A percentile compares a stretch with the other conserved stretches of the same genome.
Evolutionary conservation across 2,797 vertebrate genomes (phyloP).

Genomic region (Taenioides sp.): DNA sequence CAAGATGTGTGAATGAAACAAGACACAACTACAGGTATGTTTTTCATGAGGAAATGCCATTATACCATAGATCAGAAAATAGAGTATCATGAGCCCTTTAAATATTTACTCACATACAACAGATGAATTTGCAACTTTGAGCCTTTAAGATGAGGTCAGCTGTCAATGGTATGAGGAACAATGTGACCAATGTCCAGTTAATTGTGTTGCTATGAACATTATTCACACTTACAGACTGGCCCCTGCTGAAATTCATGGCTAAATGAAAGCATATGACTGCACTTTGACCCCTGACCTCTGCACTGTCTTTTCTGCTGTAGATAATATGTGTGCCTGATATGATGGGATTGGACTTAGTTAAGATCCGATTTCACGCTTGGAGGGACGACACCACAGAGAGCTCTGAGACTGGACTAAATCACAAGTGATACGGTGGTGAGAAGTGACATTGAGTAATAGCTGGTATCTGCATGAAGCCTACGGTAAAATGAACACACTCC

Average conservation of each 20-base stretch:
- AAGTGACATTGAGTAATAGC: slow-evolving; percentile 5
- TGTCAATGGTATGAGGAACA: not conserved
- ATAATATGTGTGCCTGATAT: slow-evolving; percentile 2
- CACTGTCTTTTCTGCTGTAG: not conserved
- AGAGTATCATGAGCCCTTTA: too few species aligned
- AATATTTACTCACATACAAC: too few species aligned
- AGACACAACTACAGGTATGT: too few species aligned
- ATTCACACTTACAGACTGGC: not conserved
- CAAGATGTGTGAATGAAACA: too few species aligned
- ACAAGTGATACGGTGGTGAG: not conserved
- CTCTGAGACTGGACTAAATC: slow-evolving; percentile 12
- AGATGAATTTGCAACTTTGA: not conserved
- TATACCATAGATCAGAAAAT: too few species aligned
- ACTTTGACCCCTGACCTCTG: slow-evolving; percentile 13
- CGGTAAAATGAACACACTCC: not conserved
- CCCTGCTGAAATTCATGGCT: not conserved
- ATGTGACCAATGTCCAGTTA: too few species aligned
- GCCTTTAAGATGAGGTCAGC: not conserved
- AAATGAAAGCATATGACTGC: slow-evolving; percentile 29
- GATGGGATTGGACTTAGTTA: slow-evolving; percentile 11
- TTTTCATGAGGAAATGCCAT: too few species aligned
- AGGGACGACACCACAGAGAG: slow-evolving; percentile 18
- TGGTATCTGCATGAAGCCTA: not conserved
- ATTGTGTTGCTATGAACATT: too few species aligned
- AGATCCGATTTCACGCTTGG: slow-evolving; percentile 38